Evolutionary conservation across 2,797 vertebrate genomes (phyloP).

Genomic region (Ceyx erithaca): DNA sequence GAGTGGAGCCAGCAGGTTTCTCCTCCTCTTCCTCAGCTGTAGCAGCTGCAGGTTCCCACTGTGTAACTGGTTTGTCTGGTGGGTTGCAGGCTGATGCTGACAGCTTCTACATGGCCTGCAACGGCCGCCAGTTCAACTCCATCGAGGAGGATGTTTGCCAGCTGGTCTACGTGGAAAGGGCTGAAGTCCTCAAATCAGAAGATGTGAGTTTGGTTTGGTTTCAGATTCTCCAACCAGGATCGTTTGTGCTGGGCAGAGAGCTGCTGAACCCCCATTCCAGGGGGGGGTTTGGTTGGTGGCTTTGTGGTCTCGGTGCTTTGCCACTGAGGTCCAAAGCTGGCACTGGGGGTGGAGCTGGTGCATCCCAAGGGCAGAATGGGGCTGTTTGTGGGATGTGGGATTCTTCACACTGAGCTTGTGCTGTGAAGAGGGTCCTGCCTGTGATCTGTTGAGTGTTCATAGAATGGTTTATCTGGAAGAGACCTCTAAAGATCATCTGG

Average conservation of each 20-base stretch:
- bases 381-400: neutral
- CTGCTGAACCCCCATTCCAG: neutral
- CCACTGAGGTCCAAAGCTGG: neutral
- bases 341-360: neutral
- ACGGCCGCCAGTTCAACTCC: conserved; percentile 95
- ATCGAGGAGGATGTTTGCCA: conserved; percentile 98
- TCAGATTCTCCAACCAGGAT: neutral
- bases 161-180: conserved; percentile 94
- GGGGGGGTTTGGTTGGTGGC: neutral
- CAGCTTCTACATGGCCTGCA: conserved; percentile 93
- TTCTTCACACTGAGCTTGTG: accelerated
- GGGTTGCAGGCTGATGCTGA: conserved; percentile 89
- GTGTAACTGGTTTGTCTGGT: neutral
- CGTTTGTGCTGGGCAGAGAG: neutral
- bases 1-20: neutral
- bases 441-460: neutral
- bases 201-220: conserved; percentile 80
- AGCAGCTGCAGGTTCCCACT: neutral
- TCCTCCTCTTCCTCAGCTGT: neutral
- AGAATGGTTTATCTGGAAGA: no score
- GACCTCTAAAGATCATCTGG: no score
- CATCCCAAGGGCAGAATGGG: neutral
- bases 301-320: accelerated
- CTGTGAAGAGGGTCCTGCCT: neutral
- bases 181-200: conserved; percentile 94